Base-by-base conservation (phyloP, 2,113 vertebrate species). In the Crotophaga sulcirostris region DNA sequence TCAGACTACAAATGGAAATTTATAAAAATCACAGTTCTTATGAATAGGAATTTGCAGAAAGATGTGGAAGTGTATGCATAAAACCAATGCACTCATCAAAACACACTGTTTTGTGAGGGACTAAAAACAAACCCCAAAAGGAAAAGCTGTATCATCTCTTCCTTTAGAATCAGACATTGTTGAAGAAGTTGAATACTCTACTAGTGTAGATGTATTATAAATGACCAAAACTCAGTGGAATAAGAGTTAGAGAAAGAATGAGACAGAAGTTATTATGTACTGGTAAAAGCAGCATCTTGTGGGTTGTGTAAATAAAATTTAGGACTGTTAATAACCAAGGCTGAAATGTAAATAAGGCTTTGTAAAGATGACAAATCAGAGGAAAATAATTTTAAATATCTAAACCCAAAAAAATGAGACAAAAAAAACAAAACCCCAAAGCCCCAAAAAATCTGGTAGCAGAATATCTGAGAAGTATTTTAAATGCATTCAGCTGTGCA, bases 221-320 rank as follows among this genome's bases (percentile, higher is more conserved):
- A 66, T 85, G 58, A 36, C 26, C 28, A 88, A 76, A 79, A 40
- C 49, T 82, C 82, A 52, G 60, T 38, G 47, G 79, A 69, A 52
- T 63, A 58, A 82, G 34, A 94, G 82, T 68, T 3, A 73, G n/a
- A 44, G 40, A 55, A 87, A n/a, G 60, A 87, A 68, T 34, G 28
- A 92, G 19, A 44, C 18, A 55, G 36, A 89, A 91, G 80, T 92
- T 76, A 84, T 62, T 90, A 91, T 36, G 19, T 84, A 66, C 42
- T 80, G 49, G 82, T 94, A 84, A 97, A 97, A 95, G 72, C 73
- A 91, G 28, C 70, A 33, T 25, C 45, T 95, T 74, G 33, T 74
- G 68, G 52, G 85, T 94, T 93, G 90, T 44, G 87, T 91, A 94
- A 96, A 95, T 11, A 96, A 76, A 79, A 96, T 76, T 92, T 82